Percentiles rank a stretch among this genome's conserved stretches.
These are phyloP conservation scores for Cataglyphis livida DNA, from an alignment of 2,888 invertebrate genomes.

Conservation along the genomic window DNA sequence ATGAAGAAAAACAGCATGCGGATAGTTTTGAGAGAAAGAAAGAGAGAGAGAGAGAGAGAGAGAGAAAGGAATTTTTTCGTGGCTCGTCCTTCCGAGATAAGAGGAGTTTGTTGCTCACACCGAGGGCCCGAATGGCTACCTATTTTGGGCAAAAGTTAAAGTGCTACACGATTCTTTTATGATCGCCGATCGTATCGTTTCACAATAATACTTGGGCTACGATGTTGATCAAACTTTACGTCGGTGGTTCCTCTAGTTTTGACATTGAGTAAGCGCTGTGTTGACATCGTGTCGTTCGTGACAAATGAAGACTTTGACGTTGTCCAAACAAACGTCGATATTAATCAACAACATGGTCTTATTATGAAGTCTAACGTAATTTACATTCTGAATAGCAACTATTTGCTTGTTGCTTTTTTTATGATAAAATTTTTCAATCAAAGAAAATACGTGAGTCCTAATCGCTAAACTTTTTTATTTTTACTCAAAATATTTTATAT, in stretches of 20 bases:
- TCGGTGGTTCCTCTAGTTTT: neutral
- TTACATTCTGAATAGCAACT: neutral
- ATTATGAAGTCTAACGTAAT: neutral
- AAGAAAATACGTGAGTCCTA: too few relatives aligned
- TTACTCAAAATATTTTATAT: neutral
- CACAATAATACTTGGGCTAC: conserved; percentile 21
- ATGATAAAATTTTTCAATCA: neutral
- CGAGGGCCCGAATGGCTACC: neutral
- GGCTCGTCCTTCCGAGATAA: conserved; percentile 32
- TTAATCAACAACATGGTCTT: conserved; percentile 3
- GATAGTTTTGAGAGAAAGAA: conserved; percentile 48
- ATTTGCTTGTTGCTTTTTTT: neutral
- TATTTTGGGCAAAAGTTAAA: conserved; percentile 53
- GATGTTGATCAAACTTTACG: conserved; percentile 15
- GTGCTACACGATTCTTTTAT: conserved; percentile 18
- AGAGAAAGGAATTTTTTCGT: conserved; percentile 60
- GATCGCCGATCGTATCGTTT: conserved; percentile 21
- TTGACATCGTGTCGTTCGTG: neutral
- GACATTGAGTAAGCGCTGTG: neutral
- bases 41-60: conserved; percentile 26
- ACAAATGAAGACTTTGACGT: neutral
- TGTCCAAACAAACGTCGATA: neutral
- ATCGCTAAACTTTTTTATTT: neutral
- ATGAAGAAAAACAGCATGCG: conserved; percentile 31
- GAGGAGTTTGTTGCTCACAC: conserved; percentile 6